Percentiles rank a stretch among this genome's conserved stretches.
These are phyloP conservation scores for Pseudorectes ferrugineus DNA, from an alignment of 2,113 vertebrate species.

Conservation along the genomic window DNA sequence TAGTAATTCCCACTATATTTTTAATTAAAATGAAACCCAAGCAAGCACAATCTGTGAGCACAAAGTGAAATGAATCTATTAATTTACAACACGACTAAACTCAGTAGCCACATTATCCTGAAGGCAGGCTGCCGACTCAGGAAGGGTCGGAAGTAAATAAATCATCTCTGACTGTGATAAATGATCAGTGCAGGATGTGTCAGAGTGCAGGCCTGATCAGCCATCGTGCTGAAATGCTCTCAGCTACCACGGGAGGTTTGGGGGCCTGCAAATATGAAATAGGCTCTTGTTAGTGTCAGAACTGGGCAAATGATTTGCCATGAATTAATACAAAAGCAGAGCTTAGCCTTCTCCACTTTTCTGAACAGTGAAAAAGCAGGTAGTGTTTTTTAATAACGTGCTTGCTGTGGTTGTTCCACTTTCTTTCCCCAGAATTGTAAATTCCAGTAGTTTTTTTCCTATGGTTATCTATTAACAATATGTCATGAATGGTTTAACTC, in stretches of 20 bases:
- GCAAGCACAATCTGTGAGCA: background rate
- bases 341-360: background rate
- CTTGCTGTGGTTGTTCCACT: background rate
- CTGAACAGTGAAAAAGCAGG: background rate
- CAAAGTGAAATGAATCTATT: constrained; percentile 23
- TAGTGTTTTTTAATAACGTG: background rate
- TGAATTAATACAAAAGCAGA: constrained; percentile 19
- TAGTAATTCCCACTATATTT: background rate
- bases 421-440: background rate
- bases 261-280: constrained; percentile 34
- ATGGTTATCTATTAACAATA: background rate
- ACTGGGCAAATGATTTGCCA: constrained; percentile 11
- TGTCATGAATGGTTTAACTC: background rate
- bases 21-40: background rate
- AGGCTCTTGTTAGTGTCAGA: constrained; percentile 42
- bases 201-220: constrained; percentile 15
- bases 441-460: background rate
- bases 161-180: constrained; percentile 50
- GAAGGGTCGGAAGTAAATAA: constrained; percentile 57
- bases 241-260: constrained; percentile 17
- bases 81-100: background rate
- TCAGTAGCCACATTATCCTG: constrained; percentile 5
- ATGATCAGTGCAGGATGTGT: constrained; percentile 27
- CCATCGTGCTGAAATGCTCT: constrained; percentile 14
- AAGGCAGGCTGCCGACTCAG: background rate